Conservation (phyloP, 2,888 invertebrate genomes). For the Charanyca ferruginea region DNA sequence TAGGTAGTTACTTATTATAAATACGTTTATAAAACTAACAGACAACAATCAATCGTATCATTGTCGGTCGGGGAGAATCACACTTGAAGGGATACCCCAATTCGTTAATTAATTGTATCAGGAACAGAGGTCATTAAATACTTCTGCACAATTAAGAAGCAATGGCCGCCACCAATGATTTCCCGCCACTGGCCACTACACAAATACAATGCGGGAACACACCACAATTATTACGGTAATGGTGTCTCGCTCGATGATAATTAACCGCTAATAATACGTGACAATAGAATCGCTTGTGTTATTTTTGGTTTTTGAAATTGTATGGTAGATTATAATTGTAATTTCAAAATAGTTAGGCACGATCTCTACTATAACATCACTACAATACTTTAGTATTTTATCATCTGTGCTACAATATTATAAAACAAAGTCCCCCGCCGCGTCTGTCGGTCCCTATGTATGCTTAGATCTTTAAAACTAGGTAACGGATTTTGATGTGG, state of each 20-base stretch:
- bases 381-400: no score
- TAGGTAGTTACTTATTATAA: no score
- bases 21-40: constrained; percentile 1
- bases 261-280: constrained; percentile 58
- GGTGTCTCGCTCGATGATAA: constrained; percentile 61
- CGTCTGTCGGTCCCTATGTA: no score
- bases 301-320: constrained; percentile 34
- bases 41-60: constrained; percentile 21
- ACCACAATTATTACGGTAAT: constrained; percentile 60
- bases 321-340: neutral
- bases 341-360: no score
- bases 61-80: no score
- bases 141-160: constrained; percentile 73
- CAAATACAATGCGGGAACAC: constrained; percentile 62
- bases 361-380: neutral
- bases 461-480: no score
- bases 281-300: constrained; percentile 30
- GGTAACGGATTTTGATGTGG: no score
- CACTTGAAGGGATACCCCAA: no score
- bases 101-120: constrained; percentile 66
- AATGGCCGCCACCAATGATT: constrained; percentile 52
- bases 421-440: no score
- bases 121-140: constrained; percentile 70
- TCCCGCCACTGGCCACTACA: constrained; percentile 51
- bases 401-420: no score